Conservation (phyloP, 1,140 invertebrate species). For the Drosophila sp. region DNA sequence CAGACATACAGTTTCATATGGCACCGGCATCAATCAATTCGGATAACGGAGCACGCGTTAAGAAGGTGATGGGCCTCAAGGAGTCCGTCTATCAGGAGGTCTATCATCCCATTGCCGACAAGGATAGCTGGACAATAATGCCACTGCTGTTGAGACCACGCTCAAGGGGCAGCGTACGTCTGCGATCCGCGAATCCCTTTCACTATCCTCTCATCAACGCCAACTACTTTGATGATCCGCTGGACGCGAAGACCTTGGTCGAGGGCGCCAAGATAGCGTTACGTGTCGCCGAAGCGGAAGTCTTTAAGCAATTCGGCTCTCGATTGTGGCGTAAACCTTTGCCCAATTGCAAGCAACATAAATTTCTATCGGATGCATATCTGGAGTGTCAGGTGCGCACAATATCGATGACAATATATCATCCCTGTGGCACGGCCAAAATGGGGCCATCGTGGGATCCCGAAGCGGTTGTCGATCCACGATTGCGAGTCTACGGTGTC, state of each 20-base stretch:
- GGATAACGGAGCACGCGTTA: conserved; percentile 90
- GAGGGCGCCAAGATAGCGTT: conserved; percentile 93
- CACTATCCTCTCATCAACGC: conserved; percentile 94
- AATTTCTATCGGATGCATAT: conserved; percentile 91
- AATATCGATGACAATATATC: conserved; percentile 94
- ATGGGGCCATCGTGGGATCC: conserved; percentile 92
- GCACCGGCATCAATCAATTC: conserved; percentile 93
- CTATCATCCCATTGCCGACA: conserved; percentile 90
- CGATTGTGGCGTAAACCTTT: conserved; percentile 90
- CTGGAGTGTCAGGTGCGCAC: conserved; percentile 94
- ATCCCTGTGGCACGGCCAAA: conserved; percentile 91
- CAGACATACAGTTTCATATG: conserved; percentile 95
- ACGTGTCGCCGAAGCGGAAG: conserved; percentile 89
- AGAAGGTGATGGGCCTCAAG: conserved; percentile 92
- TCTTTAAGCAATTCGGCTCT: conserved; percentile 92
- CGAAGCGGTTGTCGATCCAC: conserved; percentile 92
- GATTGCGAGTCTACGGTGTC: conserved; percentile 91
- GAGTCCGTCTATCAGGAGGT: conserved; percentile 92
- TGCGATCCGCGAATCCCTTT: conserved; percentile 92
- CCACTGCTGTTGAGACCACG: conserved; percentile 92
- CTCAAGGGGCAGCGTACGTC: conserved; percentile 90
- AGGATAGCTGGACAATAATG: conserved; percentile 93
- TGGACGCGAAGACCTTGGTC: conserved; percentile 91
- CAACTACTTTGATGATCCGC: conserved; percentile 92
- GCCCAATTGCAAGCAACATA: conserved; percentile 91